phyloP scores from a whole-genome alignment of 2,797 vertebrate species.

The Orestias chungarensis region DNA sequence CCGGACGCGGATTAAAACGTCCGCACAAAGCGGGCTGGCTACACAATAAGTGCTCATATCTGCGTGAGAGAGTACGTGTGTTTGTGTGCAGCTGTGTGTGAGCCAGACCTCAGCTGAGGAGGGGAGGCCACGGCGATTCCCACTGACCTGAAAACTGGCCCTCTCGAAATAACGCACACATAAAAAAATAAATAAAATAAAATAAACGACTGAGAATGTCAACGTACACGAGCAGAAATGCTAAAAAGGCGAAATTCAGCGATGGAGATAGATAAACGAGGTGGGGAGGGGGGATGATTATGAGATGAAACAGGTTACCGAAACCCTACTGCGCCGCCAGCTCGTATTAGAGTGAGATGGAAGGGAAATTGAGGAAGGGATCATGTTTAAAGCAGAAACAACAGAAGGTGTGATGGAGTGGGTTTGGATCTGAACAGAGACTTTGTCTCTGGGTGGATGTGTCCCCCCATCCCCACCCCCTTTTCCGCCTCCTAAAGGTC shows the following conservation, averaged over 20 bases:
- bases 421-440: conserved; percentile 27
- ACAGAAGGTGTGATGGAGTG: conserved; percentile 16
- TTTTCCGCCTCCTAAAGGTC: conserved; percentile 65
- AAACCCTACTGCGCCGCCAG: conserved; percentile 45
- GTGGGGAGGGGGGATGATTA: conserved; percentile 60
- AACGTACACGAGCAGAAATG: conserved; percentile 54
- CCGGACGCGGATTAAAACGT: conserved; percentile 32
- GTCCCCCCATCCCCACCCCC: conserved; percentile 35
- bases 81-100: conserved; percentile 61
- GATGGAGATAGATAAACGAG: conserved; percentile 28
- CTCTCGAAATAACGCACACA: conserved; percentile 50
- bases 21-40: conserved; percentile 25
- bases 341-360: conserved; percentile 39
- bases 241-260: conserved; percentile 37
- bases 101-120: conserved; percentile 68
- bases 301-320: conserved; percentile 47
- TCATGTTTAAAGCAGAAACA: conserved; percentile 31
- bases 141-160: conserved; percentile 75
- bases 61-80: conserved; percentile 26
- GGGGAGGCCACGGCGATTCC: conserved; percentile 69
- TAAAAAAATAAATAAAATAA: not conserved
- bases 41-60: conserved; percentile 36
- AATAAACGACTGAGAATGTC: conserved; percentile 55
- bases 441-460: conserved; percentile 52
- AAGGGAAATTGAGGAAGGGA: conserved; percentile 30